phyloP scores from a whole-genome alignment of 2,113 vertebrate genomes.

The Cygnus buccinator region DNA sequence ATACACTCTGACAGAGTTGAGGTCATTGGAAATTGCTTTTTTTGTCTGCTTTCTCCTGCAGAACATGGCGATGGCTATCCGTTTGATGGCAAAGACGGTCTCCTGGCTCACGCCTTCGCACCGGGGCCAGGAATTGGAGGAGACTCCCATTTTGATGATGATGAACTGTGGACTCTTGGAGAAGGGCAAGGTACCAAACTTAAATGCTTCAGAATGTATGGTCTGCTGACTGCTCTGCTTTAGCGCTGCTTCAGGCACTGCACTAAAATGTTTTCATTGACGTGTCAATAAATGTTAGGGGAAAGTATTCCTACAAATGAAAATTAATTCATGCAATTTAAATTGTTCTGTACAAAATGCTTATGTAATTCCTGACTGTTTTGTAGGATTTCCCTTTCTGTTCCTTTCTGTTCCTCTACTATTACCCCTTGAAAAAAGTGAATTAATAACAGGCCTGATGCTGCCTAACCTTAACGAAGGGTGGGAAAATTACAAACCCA shows the following conservation, averaged over 20 bases:
- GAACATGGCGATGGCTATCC: conserved; percentile 98
- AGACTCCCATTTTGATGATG: conserved; percentile 98
- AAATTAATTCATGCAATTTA: background rate
- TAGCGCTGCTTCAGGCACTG: background rate
- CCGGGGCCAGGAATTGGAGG: conserved; percentile 93
- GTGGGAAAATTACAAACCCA: background rate
- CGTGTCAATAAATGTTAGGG: background rate
- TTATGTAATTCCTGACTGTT: background rate
- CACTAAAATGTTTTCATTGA: background rate
- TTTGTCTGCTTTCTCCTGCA: conserved; percentile 63
- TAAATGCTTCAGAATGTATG: background rate
- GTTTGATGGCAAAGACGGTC: conserved; percentile 97
- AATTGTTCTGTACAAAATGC: background rate
- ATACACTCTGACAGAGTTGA: background rate
- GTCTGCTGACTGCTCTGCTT: background rate
- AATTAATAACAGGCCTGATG: background rate
- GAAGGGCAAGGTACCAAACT: conserved; percentile 90
- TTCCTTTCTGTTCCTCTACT: background rate
- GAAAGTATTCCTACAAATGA: background rate
- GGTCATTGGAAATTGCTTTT: background rate
- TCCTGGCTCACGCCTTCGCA: conserved; percentile 96
- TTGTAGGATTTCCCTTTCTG: background rate
- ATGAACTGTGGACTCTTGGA: conserved; percentile 97
- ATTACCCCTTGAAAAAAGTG: background rate
- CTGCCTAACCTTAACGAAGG: background rate